A percentile compares a stretch with the other conserved stretches of the same genome.
phyloP scores from a whole-genome alignment of 2,113 vertebrate genomes.

The Syrmaticus mikado region DNA sequence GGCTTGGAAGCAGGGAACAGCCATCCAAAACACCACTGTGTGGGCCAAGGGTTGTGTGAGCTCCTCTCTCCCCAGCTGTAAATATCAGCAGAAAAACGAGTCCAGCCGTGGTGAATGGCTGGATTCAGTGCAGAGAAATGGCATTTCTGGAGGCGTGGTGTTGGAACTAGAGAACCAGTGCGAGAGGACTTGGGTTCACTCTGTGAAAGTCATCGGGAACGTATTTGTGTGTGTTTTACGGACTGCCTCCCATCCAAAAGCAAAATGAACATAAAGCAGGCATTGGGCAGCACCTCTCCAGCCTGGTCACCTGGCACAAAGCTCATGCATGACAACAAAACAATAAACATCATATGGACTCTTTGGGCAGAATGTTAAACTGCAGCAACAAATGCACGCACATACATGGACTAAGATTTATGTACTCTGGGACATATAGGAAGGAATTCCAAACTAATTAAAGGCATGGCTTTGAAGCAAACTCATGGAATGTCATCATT shows the following conservation, averaged over 20 bases:
- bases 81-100: not conserved
- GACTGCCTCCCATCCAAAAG: not conserved
- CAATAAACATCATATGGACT: not conserved
- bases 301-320: not conserved
- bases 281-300: accelerated
- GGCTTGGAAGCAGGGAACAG: not conserved
- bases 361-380: not conserved
- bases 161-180: not conserved
- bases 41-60: not conserved
- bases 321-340: not conserved
- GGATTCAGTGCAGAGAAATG: not conserved
- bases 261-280: not conserved
- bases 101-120: too few relatives aligned
- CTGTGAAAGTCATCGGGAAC: not conserved
- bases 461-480: not conserved
- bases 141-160: not conserved
- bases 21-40: not conserved
- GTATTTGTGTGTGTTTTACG: not conserved
- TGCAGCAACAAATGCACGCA: accelerated
- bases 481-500: not conserved
- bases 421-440: not conserved
- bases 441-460: not conserved
- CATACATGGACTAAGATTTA: not conserved
- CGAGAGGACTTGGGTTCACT: not conserved
- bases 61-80: not conserved